Base-by-base conservation (phyloP, 37 sponge, comb jelly and placozoan species). In the Lycopodina hypogea region DNA sequence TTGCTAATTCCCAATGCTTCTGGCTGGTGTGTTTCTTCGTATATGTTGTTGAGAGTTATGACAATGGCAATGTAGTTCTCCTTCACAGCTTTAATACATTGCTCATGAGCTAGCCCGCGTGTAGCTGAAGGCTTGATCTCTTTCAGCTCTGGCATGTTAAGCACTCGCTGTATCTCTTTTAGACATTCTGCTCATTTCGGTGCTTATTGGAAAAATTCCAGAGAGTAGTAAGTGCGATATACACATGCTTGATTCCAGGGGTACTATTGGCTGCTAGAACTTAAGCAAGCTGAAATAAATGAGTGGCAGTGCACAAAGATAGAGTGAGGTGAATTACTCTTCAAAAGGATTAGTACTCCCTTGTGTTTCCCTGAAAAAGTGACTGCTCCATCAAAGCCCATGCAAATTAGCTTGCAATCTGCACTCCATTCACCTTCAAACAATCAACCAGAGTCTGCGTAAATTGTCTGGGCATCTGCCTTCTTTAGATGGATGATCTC, bases 181-280 rank as follows among this genome's bases (percentile, higher is more conserved):
- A 72, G 66, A 38, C 30, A 32, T 42, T 81, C 65, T 14, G 82
- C 74, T 61, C 63, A 33, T 72, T 81, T 71, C 1, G 82, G 73
- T 42, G 78, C 63, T 45, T 78, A 78, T 21, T 64, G 63, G 59
- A 81, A 80, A 30, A 24, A 24, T 41, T 80, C 81, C 81, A 80
- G 9, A 80, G 17, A 23, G 59, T 58, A 24, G 24, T 37, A 23
- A 80, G 56, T 52, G 81, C 69, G 24, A 39, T 57, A 17, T 52
- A 80, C 26, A 80, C 60, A 35, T 40, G 28, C 19, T 78, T 55
- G 11, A 89, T 88, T 26, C 83, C 83, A 37, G 28, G 35, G 64
- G 83, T 83, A 38, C 14, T 14, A 62, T 88, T 83, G n/a, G 89
- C 89, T 67, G 89, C 84, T 74, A 83, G 89, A 78, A 89, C 78